Evolutionary conservation across 2,113 vertebrate species (phyloP).

Genomic region (Lonchura striata): DNA sequence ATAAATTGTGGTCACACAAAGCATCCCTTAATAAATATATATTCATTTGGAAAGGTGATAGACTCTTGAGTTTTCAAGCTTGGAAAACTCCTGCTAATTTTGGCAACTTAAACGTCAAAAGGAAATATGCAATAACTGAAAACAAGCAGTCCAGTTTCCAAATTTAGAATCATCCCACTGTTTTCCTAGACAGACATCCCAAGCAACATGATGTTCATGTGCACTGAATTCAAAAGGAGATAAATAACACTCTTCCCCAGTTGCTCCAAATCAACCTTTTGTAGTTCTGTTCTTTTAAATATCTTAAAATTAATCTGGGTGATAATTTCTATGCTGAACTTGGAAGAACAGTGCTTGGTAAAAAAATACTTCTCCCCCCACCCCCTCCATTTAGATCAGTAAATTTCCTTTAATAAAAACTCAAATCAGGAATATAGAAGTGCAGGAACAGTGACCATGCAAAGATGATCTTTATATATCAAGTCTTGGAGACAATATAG

Average conservation of each 20-base stretch:
- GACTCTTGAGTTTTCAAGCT: background rate
- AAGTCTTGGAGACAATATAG: background rate
- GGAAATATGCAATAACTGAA: accelerated
- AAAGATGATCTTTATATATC: background rate
- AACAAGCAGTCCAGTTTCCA: background rate
- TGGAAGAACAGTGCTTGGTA: background rate
- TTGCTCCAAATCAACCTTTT: background rate
- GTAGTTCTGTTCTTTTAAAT: background rate
- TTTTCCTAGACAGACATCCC: background rate
- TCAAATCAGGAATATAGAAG: background rate
- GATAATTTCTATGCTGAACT: background rate
- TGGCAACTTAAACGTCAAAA: background rate
- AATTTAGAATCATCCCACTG: background rate
- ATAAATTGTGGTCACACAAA: background rate
- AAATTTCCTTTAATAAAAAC: background rate
- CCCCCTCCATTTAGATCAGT: background rate
- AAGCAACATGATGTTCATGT: background rate
- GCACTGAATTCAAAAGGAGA: background rate
- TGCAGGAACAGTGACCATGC: background rate
- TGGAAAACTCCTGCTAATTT: background rate
- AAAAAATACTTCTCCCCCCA: background rate
- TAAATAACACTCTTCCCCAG: background rate
- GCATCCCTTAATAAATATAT: background rate
- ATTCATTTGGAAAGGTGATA: background rate
- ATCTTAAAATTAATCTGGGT: background rate